A percentile compares a stretch with the other conserved stretches of the same genome.
Evolutionary conservation across 1,140 invertebrate species (phyloP).

Genomic region (Leptinotarsa undecemlineata): DNA sequence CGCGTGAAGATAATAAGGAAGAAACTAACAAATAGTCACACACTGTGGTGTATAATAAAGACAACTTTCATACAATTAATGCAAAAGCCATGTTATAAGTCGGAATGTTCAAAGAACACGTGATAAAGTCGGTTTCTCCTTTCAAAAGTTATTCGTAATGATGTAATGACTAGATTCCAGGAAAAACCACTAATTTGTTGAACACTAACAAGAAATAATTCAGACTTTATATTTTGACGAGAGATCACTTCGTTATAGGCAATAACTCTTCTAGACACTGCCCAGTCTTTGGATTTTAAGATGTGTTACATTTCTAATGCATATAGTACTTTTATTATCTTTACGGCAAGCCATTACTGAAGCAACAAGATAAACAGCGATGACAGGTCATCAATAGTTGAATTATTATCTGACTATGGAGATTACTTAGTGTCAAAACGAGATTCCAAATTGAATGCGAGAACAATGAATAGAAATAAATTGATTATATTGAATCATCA

Average conservation of each 20-base stretch:
- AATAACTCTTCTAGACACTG: too few species aligned
- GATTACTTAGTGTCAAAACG: neutral
- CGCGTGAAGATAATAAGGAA: slow-evolving; percentile 13
- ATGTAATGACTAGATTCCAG: neutral
- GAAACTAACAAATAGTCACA: slow-evolving; percentile 6
- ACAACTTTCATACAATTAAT: slow-evolving; percentile 17
- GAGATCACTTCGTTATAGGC: neutral
- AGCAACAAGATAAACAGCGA: slow-evolving; percentile 5
- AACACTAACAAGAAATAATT: neutral
- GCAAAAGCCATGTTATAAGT: slow-evolving; percentile 1
- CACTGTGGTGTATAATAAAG: slow-evolving; percentile 16
- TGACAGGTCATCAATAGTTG: slow-evolving; percentile 18
- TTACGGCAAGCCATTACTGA: neutral
- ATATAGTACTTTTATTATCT: neutral
- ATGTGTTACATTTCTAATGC: too few species aligned
- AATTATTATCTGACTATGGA: neutral
- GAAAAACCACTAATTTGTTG: neutral
- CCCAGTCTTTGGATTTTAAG: too few species aligned
- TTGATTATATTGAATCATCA: neutral
- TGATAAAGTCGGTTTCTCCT: slow-evolving; percentile 7
- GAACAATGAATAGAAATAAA: slow-evolving; percentile 1
- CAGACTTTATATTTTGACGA: neutral
- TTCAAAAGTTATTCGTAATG: slow-evolving; percentile 1
- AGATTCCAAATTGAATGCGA: neutral
- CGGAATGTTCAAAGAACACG: slow-evolving; percentile 16